A percentile compares a stretch with the other conserved stretches of the same genome.
Evolutionary conservation across 2,888 invertebrate genomes (phyloP).

Genomic region (Drosophila mimica): DNA sequence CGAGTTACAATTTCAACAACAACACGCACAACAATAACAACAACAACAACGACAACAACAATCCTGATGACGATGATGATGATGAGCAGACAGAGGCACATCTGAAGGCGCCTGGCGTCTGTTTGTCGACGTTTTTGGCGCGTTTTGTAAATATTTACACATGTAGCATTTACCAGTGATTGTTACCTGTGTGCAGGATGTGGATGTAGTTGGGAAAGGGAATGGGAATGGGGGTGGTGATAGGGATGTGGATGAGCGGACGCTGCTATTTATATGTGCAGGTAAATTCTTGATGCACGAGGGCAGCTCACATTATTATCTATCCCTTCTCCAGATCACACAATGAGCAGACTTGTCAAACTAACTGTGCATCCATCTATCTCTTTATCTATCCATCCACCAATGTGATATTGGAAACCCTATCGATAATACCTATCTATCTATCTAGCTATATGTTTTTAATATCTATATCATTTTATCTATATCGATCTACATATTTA

Average conservation of each 20-base stretch:
- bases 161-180: slow-evolving; percentile 80
- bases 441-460: too few relatives aligned
- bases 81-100: slow-evolving; percentile 55
- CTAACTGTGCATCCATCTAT: not conserved
- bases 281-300: slow-evolving; percentile 36
- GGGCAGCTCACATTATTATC: slow-evolving; percentile 21
- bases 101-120: slow-evolving; percentile 68
- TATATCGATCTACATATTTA: not conserved
- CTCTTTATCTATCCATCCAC: not conserved
- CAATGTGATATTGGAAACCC: not conserved
- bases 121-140: slow-evolving; percentile 78
- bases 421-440: not conserved
- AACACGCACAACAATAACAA: slow-evolving; percentile 23
- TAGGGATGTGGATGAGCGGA: slow-evolving; percentile 10
- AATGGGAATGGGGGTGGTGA: not conserved
- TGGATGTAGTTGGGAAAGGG: not conserved
- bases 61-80: slow-evolving; percentile 6
- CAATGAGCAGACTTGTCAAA: not conserved
- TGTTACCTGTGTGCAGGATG: slow-evolving; percentile 48
- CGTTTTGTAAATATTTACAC: slow-evolving; percentile 81
- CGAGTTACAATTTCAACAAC: slow-evolving; percentile 48
- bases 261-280: slow-evolving; percentile 37
- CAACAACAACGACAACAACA: slow-evolving; percentile 28
- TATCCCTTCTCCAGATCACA: not conserved
- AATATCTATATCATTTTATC: too few relatives aligned